Percentiles rank a stretch among this genome's conserved stretches.
phyloP scores from a whole-genome alignment of 92 coral and sea anemone genomes.

The Desmophyllum pertusum region DNA sequence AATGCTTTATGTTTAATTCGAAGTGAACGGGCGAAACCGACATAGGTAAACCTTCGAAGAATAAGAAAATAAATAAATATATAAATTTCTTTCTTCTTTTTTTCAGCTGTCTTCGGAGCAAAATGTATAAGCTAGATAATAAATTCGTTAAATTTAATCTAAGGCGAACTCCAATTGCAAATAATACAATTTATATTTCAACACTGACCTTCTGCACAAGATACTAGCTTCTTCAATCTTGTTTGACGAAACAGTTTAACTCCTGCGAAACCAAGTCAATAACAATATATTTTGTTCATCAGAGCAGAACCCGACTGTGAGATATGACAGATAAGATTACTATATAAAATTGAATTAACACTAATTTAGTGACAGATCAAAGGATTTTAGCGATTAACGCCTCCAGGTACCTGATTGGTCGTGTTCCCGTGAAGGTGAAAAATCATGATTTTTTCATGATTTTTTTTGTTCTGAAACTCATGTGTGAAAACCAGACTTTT shows the following conservation, averaged over 20 bases:
- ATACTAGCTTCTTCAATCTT: background rate
- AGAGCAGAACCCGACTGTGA: background rate
- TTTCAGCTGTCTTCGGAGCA: background rate
- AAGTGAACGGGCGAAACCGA: background rate
- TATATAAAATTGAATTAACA: background rate
- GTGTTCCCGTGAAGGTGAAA: background rate
- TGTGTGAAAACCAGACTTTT: background rate
- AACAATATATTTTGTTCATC: background rate
- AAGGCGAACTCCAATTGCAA: background rate
- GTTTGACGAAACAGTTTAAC: background rate
- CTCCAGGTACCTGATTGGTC: background rate
- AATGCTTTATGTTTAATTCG: no score
- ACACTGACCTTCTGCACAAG: background rate
- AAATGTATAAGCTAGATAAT: background rate
- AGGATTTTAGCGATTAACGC: slow-evolving; percentile 2
- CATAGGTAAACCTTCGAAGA: background rate
- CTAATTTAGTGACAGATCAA: background rate
- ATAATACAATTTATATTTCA: background rate
- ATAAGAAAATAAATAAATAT: background rate
- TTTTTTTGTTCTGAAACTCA: background rate
- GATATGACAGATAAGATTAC: background rate
- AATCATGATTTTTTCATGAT: background rate
- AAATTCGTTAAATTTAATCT: background rate
- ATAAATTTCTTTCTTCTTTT: background rate
- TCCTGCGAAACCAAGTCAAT: background rate